These are phyloP conservation scores for Drosophila punjabiensis DNA, from an alignment of 1,140 invertebrate genomes.

Conservation along the genomic window DNA sequence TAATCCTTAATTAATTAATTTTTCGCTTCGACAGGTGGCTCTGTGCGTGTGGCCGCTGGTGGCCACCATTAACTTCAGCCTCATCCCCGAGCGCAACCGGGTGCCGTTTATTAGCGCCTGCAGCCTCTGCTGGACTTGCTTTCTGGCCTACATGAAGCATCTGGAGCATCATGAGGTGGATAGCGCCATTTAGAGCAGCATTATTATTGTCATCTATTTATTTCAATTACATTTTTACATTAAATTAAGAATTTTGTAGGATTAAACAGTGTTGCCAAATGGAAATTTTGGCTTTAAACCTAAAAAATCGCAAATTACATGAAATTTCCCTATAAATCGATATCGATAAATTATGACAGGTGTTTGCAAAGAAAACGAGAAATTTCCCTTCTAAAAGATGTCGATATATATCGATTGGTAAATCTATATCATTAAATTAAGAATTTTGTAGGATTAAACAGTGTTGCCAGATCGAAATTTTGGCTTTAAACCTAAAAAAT, in stretches of 20 bases:
- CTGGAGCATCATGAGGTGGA: conserved; percentile 86
- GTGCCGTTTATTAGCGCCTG: conserved; percentile 94
- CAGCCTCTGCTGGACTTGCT: conserved; percentile 94
- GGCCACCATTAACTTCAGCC: conserved; percentile 92
- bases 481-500: too few species aligned
- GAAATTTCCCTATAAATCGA: too few species aligned
- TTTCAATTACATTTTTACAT: too few species aligned
- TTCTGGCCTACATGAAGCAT: conserved; percentile 95
- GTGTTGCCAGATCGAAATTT: too few species aligned
- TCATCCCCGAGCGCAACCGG: conserved; percentile 92
- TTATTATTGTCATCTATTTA: background rate
- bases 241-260: conserved; percentile 3
- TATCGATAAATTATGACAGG: too few species aligned
- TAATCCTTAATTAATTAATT: background rate
- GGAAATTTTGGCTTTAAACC: too few species aligned
- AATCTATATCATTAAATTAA: conserved; percentile 4
- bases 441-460: background rate
- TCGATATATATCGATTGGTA: too few species aligned
- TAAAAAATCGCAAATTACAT: too few species aligned
- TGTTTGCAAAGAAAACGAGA: too few species aligned
- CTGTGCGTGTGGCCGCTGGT: conserved; percentile 93
- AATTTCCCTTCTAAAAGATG: too few species aligned
- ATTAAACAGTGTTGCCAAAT: too few species aligned
- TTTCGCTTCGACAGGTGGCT: conserved; percentile 89
- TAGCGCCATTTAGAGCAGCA: conserved; percentile 39